Evolutionary conservation across 2,113 vertebrate species (phyloP).

Genomic region (Nymphicus hollandicus): DNA sequence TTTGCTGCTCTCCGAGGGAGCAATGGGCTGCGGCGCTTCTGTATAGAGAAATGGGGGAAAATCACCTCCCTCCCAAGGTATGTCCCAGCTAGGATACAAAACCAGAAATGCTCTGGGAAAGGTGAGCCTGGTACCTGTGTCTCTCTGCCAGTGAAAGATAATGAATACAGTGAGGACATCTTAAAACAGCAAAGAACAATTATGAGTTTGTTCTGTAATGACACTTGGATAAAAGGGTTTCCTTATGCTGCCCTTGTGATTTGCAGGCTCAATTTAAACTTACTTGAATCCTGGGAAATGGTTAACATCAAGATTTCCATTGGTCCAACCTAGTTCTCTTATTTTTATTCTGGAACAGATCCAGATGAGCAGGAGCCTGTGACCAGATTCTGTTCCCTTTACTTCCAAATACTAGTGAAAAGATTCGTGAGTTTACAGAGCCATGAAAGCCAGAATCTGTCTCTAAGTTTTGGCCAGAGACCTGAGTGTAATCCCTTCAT

Average conservation of each 20-base stretch:
- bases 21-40: slow-evolving; percentile 93
- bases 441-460: background rate
- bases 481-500: background rate
- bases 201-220: background rate
- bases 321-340: background rate
- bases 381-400: background rate
- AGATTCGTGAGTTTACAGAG: background rate
- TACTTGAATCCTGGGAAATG: background rate
- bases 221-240: background rate
- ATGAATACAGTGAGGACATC: background rate
- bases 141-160: background rate
- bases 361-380: background rate
- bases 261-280: background rate
- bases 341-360: background rate
- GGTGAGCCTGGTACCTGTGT: background rate
- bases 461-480: background rate
- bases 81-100: background rate
- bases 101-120: background rate
- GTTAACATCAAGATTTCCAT: background rate
- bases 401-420: background rate
- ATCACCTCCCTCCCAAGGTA: slow-evolving; percentile 96
- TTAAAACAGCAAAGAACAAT: background rate
- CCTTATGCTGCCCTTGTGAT: background rate
- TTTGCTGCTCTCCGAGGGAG: slow-evolving; percentile 92
- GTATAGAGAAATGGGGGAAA: slow-evolving; percentile 99